Evolutionary conservation across 2,797 vertebrate genomes (phyloP).

Genomic region (Chaetophractus vellerosus): DNA sequence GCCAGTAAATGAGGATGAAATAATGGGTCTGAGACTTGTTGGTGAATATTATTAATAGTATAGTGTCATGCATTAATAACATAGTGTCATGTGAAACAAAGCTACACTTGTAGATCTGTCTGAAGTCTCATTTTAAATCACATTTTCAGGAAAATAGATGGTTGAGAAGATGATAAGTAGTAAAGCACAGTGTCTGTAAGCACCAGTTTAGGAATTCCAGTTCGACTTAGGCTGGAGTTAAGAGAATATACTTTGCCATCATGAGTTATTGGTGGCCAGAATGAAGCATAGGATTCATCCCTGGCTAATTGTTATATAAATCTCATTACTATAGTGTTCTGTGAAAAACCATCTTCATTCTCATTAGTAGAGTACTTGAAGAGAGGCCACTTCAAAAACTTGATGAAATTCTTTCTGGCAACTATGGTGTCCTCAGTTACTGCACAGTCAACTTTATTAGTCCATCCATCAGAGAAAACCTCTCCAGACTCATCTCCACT

Average conservation of each 20-base stretch:
- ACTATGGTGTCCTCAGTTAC: not conserved
- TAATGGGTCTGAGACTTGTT: constrained; percentile 63
- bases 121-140: constrained; percentile 58
- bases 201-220: not conserved
- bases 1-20: constrained; percentile 59
- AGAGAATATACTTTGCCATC: not conserved
- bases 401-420: not conserved
- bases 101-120: not conserved
- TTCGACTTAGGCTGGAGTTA: not conserved
- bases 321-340: not conserved
- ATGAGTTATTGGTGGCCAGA: not conserved
- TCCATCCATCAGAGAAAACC: not conserved
- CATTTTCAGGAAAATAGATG: not conserved
- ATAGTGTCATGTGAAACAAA: constrained; percentile 45
- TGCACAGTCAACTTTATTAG: not conserved
- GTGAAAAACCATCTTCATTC: constrained; percentile 56
- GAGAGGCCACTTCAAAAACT: constrained; percentile 30
- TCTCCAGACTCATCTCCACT: not conserved
- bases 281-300: not conserved
- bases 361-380: constrained; percentile 30
- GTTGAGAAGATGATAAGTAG: not conserved
- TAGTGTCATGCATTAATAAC: constrained; percentile 67
- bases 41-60: constrained; percentile 71
- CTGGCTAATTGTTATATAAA: not conserved
- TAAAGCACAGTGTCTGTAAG: constrained; percentile 16